A percentile compares a stretch with the other conserved stretches of the same genome.
Conservation (phyloP, 2,888 invertebrate genomes). For the Drosophila lacicola region DNA sequence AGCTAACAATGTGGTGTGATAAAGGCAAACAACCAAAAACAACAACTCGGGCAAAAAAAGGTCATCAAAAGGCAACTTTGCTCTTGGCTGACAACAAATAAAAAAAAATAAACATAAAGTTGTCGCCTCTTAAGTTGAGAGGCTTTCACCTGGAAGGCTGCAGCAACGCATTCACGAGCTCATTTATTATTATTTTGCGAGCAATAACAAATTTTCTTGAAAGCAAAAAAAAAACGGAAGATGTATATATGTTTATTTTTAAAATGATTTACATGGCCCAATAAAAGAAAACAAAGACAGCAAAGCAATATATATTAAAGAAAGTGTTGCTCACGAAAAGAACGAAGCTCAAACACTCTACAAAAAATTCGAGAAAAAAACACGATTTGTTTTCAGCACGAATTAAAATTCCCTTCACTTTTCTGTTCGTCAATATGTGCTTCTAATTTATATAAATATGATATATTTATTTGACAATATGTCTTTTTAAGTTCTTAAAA, state of each 20-base stretch:
- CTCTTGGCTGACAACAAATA: slow-evolving; percentile 13
- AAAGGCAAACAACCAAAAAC: slow-evolving; percentile 24
- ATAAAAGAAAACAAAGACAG: neutral
- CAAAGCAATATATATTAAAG: too few relatives aligned
- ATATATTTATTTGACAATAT: too few relatives aligned
- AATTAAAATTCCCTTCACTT: too few relatives aligned
- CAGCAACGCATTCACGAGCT: neutral
- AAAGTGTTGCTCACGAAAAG: neutral
- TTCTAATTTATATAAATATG: too few relatives aligned
- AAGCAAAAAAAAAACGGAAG: neutral
- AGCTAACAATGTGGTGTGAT: slow-evolving; percentile 58
- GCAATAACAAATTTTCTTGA: neutral
- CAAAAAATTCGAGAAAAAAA: too few relatives aligned
- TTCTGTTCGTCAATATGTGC: too few relatives aligned
- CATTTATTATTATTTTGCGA: slow-evolving; percentile 10
- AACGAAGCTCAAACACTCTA: too few relatives aligned
- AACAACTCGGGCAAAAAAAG: slow-evolving; percentile 24
- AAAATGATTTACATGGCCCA: neutral
- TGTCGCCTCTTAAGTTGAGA: slow-evolving; percentile 13
- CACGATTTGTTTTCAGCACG: too few relatives aligned
- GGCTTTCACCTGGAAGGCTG: slow-evolving; percentile 17
- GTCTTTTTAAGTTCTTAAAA: neutral
- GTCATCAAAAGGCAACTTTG: slow-evolving; percentile 45
- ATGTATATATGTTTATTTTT: neutral
- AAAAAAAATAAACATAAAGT: slow-evolving; percentile 6